Evolutionary conservation across 2,113 vertebrate genomes (phyloP), one percentile per base, ranked within the genome.

Genomic region (Ramphastos sulfuratus): DNA sequence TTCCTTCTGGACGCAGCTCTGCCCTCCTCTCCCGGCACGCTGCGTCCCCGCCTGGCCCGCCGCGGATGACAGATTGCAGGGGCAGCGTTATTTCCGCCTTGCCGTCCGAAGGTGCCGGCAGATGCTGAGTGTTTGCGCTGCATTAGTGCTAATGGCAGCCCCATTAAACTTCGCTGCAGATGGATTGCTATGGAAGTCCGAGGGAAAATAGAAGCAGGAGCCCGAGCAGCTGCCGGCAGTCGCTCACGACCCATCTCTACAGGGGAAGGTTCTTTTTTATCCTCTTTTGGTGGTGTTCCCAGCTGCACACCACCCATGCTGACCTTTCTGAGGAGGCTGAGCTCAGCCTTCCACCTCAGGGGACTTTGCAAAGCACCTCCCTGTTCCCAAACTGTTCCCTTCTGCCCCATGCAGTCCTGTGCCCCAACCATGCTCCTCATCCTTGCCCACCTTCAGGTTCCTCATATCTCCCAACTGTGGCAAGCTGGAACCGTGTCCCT

Each of bases 91-190:
- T 94, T 97, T 98, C n/a, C 93, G 95, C 92, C 95, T 93, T 98
- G 97, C 97, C 97, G 96, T 98, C 97, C 96, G 93, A 98, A 97
- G 97, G 97, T 95, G 83, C 96, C 97, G 94, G 97, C 98, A 98
- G 98, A 98, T 98, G 98, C 98, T 97, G 97, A 98, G 98, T 93
- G 97, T 98, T 98, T 98, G 98, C 96, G 95, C 98, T 98, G 98
- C 98, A 98, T 98, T 98, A 98, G 98, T 92, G 97, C 98, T 99
- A 98, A 99, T 98, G 98, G 98, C 98, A 96, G 97, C 97, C 96
- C 98, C 98, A 98, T 99, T 98, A 98, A 97, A 96, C 96, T 97
- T 97, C 97, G 91, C 97, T 97, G 97, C 97, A 98, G 98, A 98
- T 98, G 98, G 98, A 98, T 97, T 98, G 97, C 98, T 97, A 97